These are phyloP conservation scores for Heliornis fulica DNA, from an alignment of 2,113 vertebrate species.

Conservation along the genomic window DNA sequence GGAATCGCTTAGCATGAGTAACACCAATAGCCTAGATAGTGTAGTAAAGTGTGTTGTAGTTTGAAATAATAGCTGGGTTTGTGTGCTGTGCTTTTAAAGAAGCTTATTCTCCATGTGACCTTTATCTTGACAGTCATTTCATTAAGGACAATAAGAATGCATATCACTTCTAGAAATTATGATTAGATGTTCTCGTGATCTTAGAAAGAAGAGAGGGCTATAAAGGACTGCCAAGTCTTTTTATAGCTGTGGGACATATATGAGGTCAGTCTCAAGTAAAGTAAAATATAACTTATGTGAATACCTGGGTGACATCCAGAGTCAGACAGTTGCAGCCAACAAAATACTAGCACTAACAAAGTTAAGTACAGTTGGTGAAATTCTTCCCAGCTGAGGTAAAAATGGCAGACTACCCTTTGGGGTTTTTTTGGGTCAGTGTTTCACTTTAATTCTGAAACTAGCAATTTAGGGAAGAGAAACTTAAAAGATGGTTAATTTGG, in stretches of 20 bases:
- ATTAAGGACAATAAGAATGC: background rate
- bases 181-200: background rate
- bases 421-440: background rate
- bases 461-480: background rate
- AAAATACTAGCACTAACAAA: background rate
- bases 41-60: background rate
- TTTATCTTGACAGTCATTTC: background rate
- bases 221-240: background rate
- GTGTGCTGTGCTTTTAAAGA: background rate
- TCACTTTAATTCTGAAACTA: background rate
- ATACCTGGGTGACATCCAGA: background rate
- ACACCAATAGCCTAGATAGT: background rate
- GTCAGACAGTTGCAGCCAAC: background rate
- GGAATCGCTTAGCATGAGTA: background rate
- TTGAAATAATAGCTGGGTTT: background rate
- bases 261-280: background rate
- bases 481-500: background rate
- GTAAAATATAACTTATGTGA: background rate
- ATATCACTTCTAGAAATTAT: background rate
- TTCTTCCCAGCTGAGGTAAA: slow-evolving; percentile 22
- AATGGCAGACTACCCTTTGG: background rate
- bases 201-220: background rate
- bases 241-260: background rate
- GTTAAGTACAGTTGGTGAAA: background rate
- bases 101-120: background rate